A percentile compares a stretch with the other conserved stretches of the same genome.
phyloP scores from a whole-genome alignment of 2,113 vertebrate genomes.

The Calyptomena viridis region DNA sequence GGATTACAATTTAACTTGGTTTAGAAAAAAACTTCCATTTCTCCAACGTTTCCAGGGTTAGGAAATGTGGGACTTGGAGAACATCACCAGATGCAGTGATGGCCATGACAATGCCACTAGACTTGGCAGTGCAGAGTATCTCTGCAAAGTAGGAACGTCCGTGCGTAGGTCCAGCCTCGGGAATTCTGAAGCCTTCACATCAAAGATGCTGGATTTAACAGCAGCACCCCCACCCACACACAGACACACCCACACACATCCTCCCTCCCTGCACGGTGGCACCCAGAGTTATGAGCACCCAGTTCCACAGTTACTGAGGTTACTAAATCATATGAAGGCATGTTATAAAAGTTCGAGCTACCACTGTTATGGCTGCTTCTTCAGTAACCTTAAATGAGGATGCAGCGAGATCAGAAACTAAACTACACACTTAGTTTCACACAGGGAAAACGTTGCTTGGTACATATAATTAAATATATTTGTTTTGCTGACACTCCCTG shows the following conservation, averaged over 20 bases:
- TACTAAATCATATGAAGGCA: background rate
- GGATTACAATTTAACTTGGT: background rate
- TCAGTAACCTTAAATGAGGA: background rate
- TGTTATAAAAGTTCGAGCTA: background rate
- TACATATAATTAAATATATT: background rate
- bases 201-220: background rate
- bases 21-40: background rate
- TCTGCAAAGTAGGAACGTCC: background rate
- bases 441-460: background rate
- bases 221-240: background rate
- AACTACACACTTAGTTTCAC: background rate
- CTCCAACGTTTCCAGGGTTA: background rate
- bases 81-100: background rate
- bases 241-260: background rate
- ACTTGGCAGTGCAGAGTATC: background rate
- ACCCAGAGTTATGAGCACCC: background rate
- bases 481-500: background rate
- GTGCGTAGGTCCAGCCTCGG: background rate
- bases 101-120: background rate
- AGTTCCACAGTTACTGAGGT: background rate
- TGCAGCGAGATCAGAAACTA: background rate
- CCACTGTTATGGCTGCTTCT: background rate
- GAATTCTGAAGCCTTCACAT: background rate
- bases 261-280: background rate
- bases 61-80: background rate